Percentiles rank a stretch among this genome's conserved stretches.
Conservation (phyloP, 2,888 invertebrate genomes). For the Sinelater perroti region DNA sequence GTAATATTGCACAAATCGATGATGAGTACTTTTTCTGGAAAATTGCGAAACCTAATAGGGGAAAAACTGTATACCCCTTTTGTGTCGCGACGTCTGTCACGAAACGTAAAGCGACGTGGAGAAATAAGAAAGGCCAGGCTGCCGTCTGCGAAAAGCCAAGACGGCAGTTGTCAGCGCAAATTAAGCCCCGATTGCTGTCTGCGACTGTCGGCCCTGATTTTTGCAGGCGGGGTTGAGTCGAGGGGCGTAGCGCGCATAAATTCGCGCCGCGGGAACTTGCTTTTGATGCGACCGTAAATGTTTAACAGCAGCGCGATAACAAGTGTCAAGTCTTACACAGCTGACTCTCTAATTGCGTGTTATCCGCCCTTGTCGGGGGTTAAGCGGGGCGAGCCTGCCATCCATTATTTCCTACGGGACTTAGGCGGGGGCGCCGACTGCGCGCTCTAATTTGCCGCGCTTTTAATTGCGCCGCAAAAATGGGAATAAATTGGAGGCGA, state of each 20-base stretch:
- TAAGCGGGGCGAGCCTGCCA: conserved; percentile 15
- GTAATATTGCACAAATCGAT: no score
- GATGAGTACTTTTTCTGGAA: no score
- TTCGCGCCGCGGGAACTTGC: conserved; percentile 4
- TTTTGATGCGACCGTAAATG: conserved; percentile 17
- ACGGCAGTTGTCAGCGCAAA: conserved; percentile 6
- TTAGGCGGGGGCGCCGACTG: conserved; percentile 15
- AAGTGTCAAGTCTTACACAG: conserved; percentile 24
- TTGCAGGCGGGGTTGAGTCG: neutral
- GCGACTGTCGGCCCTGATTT: conserved; percentile 3
- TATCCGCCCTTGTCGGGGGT: conserved; percentile 17
- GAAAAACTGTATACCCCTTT: no score
- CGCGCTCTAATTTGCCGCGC: conserved; percentile 8
- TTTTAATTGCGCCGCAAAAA: conserved; percentile 10
- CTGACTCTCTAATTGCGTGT: conserved; percentile 27
- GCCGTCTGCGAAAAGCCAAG: no score
- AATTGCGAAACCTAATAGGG: no score
- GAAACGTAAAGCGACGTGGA: no score
- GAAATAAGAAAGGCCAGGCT: no score
- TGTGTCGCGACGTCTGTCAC: no score
- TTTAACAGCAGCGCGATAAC: conserved; percentile 25
- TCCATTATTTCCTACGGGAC: conserved; percentile 16
- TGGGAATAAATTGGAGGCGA: neutral
- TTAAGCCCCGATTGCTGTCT: conserved; percentile 7
- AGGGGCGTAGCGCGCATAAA: conserved; percentile 1